These are phyloP conservation scores for Bagarius yarrelli DNA, from an alignment of 2,113 vertebrate species.

Conservation along the genomic window DNA sequence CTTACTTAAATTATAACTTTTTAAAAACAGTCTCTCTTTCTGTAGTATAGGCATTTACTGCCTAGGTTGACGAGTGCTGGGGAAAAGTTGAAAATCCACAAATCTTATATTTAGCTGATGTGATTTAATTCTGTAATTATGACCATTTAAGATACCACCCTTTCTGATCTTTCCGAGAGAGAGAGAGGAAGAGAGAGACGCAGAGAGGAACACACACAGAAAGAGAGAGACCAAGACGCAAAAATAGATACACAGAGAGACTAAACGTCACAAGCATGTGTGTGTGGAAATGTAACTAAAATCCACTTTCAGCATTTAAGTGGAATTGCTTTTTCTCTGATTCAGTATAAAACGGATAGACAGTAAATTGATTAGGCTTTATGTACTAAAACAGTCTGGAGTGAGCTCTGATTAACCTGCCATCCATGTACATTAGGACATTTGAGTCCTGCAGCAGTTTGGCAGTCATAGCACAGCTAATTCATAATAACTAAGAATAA, in stretches of 20 bases:
- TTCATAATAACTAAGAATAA: not conserved
- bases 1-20: not conserved
- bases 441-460: not conserved
- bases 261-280: not conserved
- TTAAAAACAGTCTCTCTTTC: not conserved
- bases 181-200: no score
- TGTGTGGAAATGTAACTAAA: not conserved
- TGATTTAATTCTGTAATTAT: not conserved
- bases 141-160: not conserved
- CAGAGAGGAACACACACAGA: no score
- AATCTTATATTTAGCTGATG: not conserved
- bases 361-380: not conserved
- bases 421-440: not conserved
- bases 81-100: no score
- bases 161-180: not conserved
- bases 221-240: no score
- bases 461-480: not conserved
- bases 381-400: not conserved
- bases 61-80: not conserved
- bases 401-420: not conserved
- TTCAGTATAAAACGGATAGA: not conserved
- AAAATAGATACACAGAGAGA: no score
- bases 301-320: not conserved
- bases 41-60: not conserved
- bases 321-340: not conserved